Percentiles rank a stretch among this genome's conserved stretches.
phyloP scores from a whole-genome alignment of 2,888 invertebrate species.

The Diachrysia chrysitis region DNA sequence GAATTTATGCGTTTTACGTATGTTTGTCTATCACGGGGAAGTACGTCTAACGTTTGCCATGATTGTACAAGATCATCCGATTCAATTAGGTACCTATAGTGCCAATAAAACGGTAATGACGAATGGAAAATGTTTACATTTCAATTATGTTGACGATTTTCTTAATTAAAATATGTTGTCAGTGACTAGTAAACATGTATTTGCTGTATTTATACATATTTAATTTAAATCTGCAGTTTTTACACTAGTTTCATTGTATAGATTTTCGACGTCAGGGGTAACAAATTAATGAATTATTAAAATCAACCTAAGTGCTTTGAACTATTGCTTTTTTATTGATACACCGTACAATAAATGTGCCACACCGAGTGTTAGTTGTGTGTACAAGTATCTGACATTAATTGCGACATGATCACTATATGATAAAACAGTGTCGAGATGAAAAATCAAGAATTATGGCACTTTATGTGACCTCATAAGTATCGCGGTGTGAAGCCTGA shows the following conservation, averaged over 20 bases:
- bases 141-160: neutral
- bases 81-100: neutral
- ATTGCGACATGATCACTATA: no score
- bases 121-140: neutral
- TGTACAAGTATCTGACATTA: no score
- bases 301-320: no score
- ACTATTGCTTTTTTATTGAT: no score
- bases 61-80: neutral
- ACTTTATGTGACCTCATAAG: no score
- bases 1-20: conserved; percentile 9
- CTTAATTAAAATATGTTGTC: neutral
- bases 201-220: neutral
- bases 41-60: conserved; percentile 14
- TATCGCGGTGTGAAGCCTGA: no score
- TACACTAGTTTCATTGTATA: neutral
- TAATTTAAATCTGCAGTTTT: neutral
- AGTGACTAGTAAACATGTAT: neutral
- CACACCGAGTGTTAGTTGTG: no score
- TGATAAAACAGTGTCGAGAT: no score
- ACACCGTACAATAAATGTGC: no score
- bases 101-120: neutral
- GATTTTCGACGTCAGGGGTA: no score
- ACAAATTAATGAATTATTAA: no score
- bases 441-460: no score
- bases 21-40: conserved; percentile 28